phyloP scores from a whole-genome alignment of 2,797 vertebrate genomes.

The Karalla daura region DNA sequence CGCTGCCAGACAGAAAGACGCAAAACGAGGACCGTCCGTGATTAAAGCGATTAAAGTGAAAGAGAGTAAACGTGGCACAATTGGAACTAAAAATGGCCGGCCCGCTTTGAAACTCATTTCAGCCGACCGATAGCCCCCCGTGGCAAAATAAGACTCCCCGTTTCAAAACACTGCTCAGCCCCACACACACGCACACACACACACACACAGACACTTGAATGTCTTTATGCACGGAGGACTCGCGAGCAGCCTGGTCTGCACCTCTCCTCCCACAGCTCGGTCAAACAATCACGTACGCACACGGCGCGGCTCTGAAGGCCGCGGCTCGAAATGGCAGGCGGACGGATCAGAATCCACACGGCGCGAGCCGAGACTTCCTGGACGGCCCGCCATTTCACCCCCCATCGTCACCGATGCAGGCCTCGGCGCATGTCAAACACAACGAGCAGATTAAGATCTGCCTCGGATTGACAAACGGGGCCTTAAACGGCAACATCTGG shows the following conservation, averaged over 20 bases:
- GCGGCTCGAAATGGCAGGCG: slow-evolving; percentile 56
- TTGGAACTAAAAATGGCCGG: neutral
- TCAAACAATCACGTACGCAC: slow-evolving; percentile 46
- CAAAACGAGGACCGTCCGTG: neutral
- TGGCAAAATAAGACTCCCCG: neutral
- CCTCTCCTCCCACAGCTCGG: slow-evolving; percentile 19
- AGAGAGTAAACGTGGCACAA: neutral
- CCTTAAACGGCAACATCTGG: slow-evolving; percentile 61
- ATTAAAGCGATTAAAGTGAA: slow-evolving; percentile 5
- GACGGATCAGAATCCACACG: slow-evolving; percentile 40
- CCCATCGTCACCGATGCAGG: slow-evolving; percentile 40
- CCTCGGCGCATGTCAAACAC: slow-evolving; percentile 35
- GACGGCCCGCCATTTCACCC: slow-evolving; percentile 36
- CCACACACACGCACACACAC: no score
- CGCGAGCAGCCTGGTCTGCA: slow-evolving; percentile 23
- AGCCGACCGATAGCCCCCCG: neutral
- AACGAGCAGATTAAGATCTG: slow-evolving; percentile 58
- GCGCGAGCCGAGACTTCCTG: slow-evolving; percentile 54
- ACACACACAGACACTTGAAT: no score
- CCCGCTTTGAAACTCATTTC: slow-evolving; percentile 7
- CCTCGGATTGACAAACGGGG: slow-evolving; percentile 50
- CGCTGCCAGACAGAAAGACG: neutral
- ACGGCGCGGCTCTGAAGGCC: slow-evolving; percentile 37
- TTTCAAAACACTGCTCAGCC: slow-evolving; percentile 1
- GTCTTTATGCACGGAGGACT: slow-evolving; percentile 11